These are phyloP conservation scores for Achlya flavicornis DNA, from an alignment of 2,888 invertebrate species.

Conservation along the genomic window DNA sequence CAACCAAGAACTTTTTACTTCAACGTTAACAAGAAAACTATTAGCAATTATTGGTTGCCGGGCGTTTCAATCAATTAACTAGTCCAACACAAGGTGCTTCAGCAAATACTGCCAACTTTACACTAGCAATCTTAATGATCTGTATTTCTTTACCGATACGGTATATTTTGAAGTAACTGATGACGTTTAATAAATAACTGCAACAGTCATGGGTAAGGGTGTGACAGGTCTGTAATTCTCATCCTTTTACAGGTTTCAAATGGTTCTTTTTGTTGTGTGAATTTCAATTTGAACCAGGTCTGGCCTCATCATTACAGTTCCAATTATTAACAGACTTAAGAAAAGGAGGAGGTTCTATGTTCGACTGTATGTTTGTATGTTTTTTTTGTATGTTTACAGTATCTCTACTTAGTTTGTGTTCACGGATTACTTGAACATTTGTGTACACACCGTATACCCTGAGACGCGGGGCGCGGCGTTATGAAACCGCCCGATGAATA, in stretches of 20 bases:
- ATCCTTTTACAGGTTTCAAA: conserved; percentile 47
- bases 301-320: no score
- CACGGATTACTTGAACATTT: no score
- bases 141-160: conserved; percentile 24
- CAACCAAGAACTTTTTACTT: conserved; percentile 60
- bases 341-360: no score
- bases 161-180: conserved; percentile 24
- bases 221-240: conserved; percentile 60
- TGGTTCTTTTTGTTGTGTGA: conserved; percentile 28
- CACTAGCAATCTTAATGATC: conserved; percentile 14
- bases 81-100: conserved; percentile 66
- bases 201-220: conserved; percentile 51
- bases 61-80: conserved; percentile 77
- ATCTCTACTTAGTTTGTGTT: no score
- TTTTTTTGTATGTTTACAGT: no score
- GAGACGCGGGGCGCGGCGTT: conserved; percentile 21
- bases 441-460: background rate
- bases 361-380: no score
- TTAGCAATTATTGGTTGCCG: conserved; percentile 76
- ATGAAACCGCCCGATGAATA: conserved; percentile 55
- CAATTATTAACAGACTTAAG: no score
- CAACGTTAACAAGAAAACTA: conserved; percentile 77
- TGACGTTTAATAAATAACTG: conserved; percentile 16
- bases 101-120: conserved; percentile 49
- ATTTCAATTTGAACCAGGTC: conserved; percentile 40